These are phyloP conservation scores for Gorsachius magnificus DNA, from an alignment of 2,797 vertebrate species.

Conservation along the genomic window DNA sequence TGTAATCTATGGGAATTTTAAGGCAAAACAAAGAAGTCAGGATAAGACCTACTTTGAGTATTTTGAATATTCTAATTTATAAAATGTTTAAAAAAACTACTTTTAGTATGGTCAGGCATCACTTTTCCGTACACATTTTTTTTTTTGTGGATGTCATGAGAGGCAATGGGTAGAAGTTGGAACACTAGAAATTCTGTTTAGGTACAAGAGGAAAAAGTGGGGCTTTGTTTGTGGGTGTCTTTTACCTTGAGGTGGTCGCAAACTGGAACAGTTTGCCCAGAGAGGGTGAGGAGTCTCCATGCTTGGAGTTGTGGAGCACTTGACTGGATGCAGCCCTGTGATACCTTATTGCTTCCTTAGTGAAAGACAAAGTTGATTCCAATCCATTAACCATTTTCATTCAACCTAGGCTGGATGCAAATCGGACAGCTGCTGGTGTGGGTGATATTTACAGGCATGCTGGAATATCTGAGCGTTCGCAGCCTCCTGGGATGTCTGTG, in stretches of 20 bases:
- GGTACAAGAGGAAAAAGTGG: not conserved
- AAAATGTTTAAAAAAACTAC: not conserved
- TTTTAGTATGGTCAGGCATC: not conserved
- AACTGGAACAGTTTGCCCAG: not conserved
- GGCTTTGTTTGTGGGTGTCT: not conserved
- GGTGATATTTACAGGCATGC: slow-evolving; percentile 91
- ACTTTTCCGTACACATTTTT: rapidly evolving
- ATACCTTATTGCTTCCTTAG: not conserved
- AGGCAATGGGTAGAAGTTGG: not conserved
- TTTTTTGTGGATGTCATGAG: not conserved
- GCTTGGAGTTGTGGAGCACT: not conserved
- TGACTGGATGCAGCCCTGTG: not conserved
- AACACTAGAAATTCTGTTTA: not conserved
- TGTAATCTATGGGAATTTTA: not conserved
- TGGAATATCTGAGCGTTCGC: slow-evolving; percentile 85
- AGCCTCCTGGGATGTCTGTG: slow-evolving; percentile 80
- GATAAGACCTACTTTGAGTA: not conserved
- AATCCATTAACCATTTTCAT: not conserved
- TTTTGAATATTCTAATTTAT: not conserved
- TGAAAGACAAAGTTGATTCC: not conserved
- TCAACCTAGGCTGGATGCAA: slow-evolving; percentile 81
- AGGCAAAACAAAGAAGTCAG: not conserved
- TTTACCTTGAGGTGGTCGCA: not conserved
- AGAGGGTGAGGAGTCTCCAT: not conserved
- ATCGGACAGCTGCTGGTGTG: slow-evolving; percentile 85